A percentile compares a stretch with the other conserved stretches of the same genome.
These are phyloP conservation scores for Clamator glandarius DNA, from an alignment of 2,797 vertebrate species.

Conservation along the genomic window DNA sequence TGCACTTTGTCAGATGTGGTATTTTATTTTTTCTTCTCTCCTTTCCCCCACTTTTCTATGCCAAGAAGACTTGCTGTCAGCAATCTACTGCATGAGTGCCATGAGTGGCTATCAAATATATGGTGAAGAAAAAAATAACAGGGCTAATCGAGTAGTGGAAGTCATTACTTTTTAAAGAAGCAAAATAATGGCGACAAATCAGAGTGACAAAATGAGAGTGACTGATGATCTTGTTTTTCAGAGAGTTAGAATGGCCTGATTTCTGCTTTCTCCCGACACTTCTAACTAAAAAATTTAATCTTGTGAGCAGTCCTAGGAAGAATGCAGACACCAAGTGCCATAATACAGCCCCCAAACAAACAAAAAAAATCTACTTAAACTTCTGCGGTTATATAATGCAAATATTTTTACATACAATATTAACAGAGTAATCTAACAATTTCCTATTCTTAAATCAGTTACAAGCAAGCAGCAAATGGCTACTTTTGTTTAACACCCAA, in stretches of 20 bases:
- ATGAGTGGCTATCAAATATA: background rate
- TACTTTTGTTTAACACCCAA: background rate
- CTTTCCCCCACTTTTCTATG: background rate
- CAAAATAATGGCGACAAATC: background rate
- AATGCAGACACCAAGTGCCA: background rate
- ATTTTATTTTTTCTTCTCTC: background rate
- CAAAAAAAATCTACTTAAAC: background rate
- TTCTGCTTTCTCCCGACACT: background rate
- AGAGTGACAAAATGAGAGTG: background rate
- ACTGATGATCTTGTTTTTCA: background rate
- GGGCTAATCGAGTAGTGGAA: background rate
- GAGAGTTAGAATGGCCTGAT: background rate
- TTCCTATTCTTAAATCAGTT: background rate
- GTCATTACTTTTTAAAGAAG: background rate
- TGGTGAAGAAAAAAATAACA: background rate
- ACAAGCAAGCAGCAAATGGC: background rate
- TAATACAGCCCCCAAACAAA: background rate
- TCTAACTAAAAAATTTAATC: background rate
- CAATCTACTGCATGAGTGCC: background rate
- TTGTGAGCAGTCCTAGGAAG: background rate
- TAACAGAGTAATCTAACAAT: background rate
- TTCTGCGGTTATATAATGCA: background rate
- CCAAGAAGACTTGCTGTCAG: background rate
- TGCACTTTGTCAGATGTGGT: background rate
- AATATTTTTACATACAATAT: background rate